Conservation (phyloP, 2,797 vertebrate species). For the Epinephelus awoara region DNA sequence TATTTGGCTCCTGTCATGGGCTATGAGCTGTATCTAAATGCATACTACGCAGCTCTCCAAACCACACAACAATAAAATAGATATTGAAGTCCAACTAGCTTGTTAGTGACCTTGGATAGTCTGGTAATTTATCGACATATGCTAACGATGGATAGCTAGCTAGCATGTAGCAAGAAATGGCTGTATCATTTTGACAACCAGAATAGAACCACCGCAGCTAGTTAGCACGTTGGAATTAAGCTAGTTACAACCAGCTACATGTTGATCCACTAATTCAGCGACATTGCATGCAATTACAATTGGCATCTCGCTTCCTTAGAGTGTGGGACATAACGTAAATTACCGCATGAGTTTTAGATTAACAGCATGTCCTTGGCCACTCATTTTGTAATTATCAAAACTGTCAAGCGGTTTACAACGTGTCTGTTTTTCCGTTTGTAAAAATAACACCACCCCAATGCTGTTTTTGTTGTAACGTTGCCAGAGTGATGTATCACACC, state of each 20-base stretch:
- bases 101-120: slow-evolving; percentile 79
- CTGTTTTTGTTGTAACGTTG: background rate
- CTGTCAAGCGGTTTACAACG: background rate
- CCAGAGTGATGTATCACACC: background rate
- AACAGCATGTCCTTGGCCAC: background rate
- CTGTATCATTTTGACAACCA: slow-evolving; percentile 64
- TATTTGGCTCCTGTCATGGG: background rate
- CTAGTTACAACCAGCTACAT: fast-evolving
- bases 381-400: background rate
- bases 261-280: background rate
- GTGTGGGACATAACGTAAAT: background rate
- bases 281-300: background rate
- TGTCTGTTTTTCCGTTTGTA: background rate
- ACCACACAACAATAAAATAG: fast-evolving
- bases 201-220: background rate
- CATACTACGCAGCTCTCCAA: fast-evolving
- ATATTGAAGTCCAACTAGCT: background rate
- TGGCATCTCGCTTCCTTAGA: background rate
- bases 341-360: background rate
- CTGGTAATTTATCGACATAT: slow-evolving; percentile 79
- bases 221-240: background rate
- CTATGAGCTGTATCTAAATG: background rate
- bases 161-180: slow-evolving; percentile 56
- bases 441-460: background rate
- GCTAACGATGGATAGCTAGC: slow-evolving; percentile 65